Conservation (phyloP, 1,140 invertebrate species). For the Panulirus ornatus region DNA sequence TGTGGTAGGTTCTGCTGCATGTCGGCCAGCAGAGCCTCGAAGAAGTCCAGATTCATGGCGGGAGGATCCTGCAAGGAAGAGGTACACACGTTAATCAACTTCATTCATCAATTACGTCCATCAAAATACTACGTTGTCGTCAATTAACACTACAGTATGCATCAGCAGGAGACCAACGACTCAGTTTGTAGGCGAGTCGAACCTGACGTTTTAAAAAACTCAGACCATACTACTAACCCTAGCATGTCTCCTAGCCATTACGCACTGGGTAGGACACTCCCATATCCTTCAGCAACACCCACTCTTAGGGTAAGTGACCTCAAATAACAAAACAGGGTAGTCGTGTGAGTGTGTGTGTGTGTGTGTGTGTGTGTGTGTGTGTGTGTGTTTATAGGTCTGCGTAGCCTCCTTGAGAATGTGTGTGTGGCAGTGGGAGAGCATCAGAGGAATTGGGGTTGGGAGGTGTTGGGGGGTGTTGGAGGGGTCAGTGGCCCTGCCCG, state of each 20-base stretch:
- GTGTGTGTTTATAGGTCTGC: constrained; percentile 21
- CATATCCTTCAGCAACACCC: too few species aligned
- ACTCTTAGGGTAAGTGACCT: too few species aligned
- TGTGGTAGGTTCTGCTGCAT: constrained; percentile 72
- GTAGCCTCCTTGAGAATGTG: neutral
- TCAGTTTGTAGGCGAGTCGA: too few species aligned
- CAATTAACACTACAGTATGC: too few species aligned
- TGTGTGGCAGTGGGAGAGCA: neutral
- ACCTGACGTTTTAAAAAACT: too few species aligned
- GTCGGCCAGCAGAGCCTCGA: constrained; percentile 73
- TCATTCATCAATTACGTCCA: too few species aligned
- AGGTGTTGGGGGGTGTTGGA: constrained; percentile 10
- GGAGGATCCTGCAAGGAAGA: constrained; percentile 56
- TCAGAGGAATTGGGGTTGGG: neutral
- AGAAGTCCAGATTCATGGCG: constrained; percentile 71
- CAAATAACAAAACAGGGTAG: neutral
- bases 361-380: constrained; percentile 53
- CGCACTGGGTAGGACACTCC: too few species aligned
- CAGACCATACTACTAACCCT: too few species aligned
- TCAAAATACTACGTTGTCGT: too few species aligned
- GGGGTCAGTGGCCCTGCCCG: constrained; percentile 61
- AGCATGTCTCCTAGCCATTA: too few species aligned
- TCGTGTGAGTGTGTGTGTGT: constrained; percentile 25
- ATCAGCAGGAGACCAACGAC: too few species aligned
- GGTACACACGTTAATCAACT: too few species aligned